Percentiles rank a stretch among this genome's conserved stretches.
Conservation (phyloP, 2,888 invertebrate species). For the Megamerina dolium region DNA sequence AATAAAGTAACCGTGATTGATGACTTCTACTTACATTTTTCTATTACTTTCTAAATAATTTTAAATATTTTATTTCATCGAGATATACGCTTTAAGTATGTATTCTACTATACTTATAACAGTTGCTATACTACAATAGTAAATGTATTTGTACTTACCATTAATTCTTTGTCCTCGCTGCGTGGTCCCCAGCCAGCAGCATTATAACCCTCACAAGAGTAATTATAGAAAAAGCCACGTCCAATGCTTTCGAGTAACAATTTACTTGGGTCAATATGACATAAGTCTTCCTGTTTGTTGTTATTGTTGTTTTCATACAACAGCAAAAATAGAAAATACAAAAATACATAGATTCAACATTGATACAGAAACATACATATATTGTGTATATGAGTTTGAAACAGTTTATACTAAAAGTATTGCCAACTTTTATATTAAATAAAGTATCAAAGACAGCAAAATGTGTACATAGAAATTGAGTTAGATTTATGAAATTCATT, state of each 20-base stretch:
- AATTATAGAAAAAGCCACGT: constrained; percentile 86
- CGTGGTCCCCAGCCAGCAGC: constrained; percentile 81
- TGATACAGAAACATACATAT: neutral
- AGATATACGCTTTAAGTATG: too few relatives aligned
- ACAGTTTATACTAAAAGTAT: too few relatives aligned
- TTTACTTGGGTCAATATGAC: constrained; percentile 82
- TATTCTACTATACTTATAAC: too few relatives aligned
- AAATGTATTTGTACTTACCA: constrained; percentile 54
- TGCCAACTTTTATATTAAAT: too few relatives aligned
- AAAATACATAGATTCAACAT: constrained; percentile 7
- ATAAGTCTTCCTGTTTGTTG: constrained; percentile 57
- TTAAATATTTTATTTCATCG: too few relatives aligned
- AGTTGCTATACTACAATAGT: too few relatives aligned
- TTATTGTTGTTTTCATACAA: constrained; percentile 5
- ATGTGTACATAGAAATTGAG: too few relatives aligned
- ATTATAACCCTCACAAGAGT: constrained; percentile 87
- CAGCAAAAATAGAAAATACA: constrained; percentile 5
- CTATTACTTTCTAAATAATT: too few relatives aligned
- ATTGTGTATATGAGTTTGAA: constrained; percentile 7
- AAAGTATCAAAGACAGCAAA: too few relatives aligned
- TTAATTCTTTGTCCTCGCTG: constrained; percentile 69
- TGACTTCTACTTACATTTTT: too few relatives aligned
- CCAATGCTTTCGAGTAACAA: constrained; percentile 79
- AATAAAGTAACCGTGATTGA: too few relatives aligned
- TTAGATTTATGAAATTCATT: neutral